These are phyloP conservation scores for Mantis religiosa DNA, from an alignment of 2,888 invertebrate species.

Conservation along the genomic window DNA sequence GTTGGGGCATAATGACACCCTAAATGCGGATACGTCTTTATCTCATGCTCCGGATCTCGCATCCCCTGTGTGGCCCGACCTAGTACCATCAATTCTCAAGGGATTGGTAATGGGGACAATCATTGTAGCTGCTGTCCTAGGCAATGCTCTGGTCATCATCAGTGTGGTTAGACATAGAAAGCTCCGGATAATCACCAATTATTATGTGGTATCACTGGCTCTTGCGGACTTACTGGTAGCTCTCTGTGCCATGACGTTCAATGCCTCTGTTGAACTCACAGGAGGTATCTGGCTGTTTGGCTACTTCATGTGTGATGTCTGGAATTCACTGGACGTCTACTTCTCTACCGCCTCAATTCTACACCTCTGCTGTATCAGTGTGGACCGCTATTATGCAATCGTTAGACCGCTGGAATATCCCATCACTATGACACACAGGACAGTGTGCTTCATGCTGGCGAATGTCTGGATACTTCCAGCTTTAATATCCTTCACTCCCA, in stretches of 20 bases:
- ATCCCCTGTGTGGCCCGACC: not conserved
- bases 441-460: conserved; percentile 75
- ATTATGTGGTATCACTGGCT: conserved; percentile 91
- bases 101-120: conserved; percentile 78
- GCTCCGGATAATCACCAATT: conserved; percentile 85
- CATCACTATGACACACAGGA: conserved; percentile 82
- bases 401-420: conserved; percentile 92
- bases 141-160: conserved; percentile 87
- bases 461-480: conserved; percentile 91
- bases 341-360: conserved; percentile 89
- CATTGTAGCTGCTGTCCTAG: conserved; percentile 84
- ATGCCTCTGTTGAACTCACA: conserved; percentile 80
- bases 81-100: conserved; percentile 45
- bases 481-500: conserved; percentile 88
- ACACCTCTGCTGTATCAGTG: conserved; percentile 83
- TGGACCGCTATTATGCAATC: conserved; percentile 80
- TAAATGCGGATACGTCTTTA: not conserved
- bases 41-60: not conserved
- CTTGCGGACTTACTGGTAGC: conserved; percentile 92
- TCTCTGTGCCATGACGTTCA: conserved; percentile 87
- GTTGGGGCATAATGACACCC: not conserved
- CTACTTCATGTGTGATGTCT: conserved; percentile 86
- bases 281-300: conserved; percentile 86
- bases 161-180: conserved; percentile 77
- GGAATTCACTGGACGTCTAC: conserved; percentile 91